Evolutionary conservation across 2,113 vertebrate genomes (phyloP), one percentile per base, ranked within the genome.

Genomic region (Xiphias gladius): DNA sequence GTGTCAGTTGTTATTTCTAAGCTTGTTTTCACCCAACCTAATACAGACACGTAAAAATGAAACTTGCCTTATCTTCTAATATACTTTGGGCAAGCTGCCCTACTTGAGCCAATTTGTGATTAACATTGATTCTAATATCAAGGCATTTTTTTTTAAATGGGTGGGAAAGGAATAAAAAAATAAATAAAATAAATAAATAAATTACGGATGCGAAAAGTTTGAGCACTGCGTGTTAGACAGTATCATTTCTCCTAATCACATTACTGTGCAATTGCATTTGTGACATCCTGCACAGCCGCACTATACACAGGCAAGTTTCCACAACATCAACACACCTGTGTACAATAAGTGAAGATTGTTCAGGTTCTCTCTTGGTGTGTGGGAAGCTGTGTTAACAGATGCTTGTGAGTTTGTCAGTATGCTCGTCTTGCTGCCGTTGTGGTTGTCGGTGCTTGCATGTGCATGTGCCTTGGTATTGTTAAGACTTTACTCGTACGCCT

Each of bases 301-400:
- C 46, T 59, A 82, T 88, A 79, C 84, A 78, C 72, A 22, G 65
- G 54, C 12, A 65, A 81, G 79, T 87, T 81, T 87, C 86, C 50
- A 61, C 16, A 72, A 63, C 77, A 73, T 70, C 67, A 65, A 35
- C 79, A 80, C 65, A 90, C 72, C 67, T 88, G 71, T 79, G 62
- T 64, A 63, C 16, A 26, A 59, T 71, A 30, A 32, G 48, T 64
- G 58, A 48, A 46, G 20, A 28, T 0, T 24, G 43, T n/a, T 58
- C 68, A 83, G 79, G 67, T 66, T 76, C 28, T 61, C 7, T 66
- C 7, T 66, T 7, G 10, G 57, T 28, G 35, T 85, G 85, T 69
- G 64, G 55, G 66, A 86, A 81, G 50, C 37, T 19, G 46, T 16
- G 37, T 28, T 48, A 24, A 20, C 5, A 41, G 5, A 41, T 19